Evolutionary conservation across 2,113 vertebrate species (phyloP), one percentile per base, ranked within the genome.

Genomic region (rabbit (Oryctolagus cuniculus)): DNA sequence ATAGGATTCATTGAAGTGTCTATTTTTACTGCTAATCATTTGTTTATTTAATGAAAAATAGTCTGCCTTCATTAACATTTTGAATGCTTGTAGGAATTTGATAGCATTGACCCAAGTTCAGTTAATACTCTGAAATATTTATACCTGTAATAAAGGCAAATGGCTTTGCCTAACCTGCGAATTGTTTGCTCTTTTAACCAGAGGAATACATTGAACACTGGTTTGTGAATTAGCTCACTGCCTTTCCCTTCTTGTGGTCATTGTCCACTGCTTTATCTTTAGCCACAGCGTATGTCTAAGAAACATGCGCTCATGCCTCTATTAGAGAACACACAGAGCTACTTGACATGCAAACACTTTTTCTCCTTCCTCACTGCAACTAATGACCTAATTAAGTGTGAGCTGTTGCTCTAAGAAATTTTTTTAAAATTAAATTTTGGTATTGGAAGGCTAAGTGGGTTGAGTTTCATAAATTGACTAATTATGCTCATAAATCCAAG

Each of bases 61-160:
- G 90, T 97, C n/a, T 92, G 19, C 9, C 13, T 91, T 90, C 21
- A 81, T 94, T 78, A 97, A 67, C 95, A 87, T 58, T 63, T 89
- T 3, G 67, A 87, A 49, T 51, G 17, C 38, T 90, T 27, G 44
- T 34, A 87, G 55, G 38, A 84, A 82, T 90, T 80, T 92, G 93
- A 90, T 73, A 95, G 38, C 36, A 55, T 8, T 75, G 66, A 85
- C 61, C 83, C 49, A 89, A 90, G n/a, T 93, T 91, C 58, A 80
- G 25, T 67, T 95, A 93, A 86, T 90, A 74, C 3, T 80, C 58
- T 88, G 73, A 97, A 92, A 88, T 93, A 90, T 90, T 93, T 88
- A 77, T 63, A 85, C 31, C 29, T 95, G 3, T 88, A 90, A 78
- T 81, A 75, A 92, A 91, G 15, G 38, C 31, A 92, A 90, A 69